A percentile compares a stretch with the other conserved stretches of the same genome.
Conservation (phyloP, 2,888 invertebrate species). For the Chaitophorus viminalis region DNA sequence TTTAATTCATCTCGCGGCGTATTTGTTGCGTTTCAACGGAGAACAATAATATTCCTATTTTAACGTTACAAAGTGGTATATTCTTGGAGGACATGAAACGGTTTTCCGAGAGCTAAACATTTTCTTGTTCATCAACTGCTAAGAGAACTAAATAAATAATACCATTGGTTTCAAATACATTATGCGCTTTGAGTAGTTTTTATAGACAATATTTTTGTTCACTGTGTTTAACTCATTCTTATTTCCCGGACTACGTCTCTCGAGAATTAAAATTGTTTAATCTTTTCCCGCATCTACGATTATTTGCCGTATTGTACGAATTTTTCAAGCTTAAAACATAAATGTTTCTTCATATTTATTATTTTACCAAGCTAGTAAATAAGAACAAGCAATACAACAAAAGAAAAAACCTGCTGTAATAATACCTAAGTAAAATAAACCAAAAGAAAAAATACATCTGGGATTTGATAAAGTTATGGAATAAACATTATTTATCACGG, state of each 20-base stretch:
- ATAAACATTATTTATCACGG: too few relatives aligned
- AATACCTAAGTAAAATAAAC: not conserved
- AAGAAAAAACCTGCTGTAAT: not conserved
- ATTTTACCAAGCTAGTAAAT: not conserved
- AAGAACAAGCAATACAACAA: not conserved
- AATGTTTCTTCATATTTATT: not conserved
- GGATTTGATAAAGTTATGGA: too few relatives aligned
- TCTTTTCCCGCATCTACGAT: not conserved
- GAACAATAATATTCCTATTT: too few relatives aligned
- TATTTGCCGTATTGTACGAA: not conserved
- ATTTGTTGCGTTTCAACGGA: too few relatives aligned
- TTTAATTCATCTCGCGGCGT: too few relatives aligned
- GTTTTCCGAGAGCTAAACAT: too few relatives aligned
- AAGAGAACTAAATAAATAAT: too few relatives aligned
- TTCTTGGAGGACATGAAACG: too few relatives aligned
- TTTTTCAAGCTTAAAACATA: conserved; percentile 9
- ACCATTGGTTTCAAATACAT: not conserved
- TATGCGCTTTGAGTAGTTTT: conserved; percentile 6
- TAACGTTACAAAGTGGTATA: too few relatives aligned
- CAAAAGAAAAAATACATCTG: too few relatives aligned
- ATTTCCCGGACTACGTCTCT: not conserved
- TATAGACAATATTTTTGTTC: conserved; percentile 5
- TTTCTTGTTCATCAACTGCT: too few relatives aligned
- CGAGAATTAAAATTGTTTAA: conserved; percentile 10
- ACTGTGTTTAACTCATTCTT: conserved; percentile 14